Evolutionary conservation across 2,888 invertebrate genomes (phyloP).

Genomic region (Caenorhabditis parvicauda): DNA sequence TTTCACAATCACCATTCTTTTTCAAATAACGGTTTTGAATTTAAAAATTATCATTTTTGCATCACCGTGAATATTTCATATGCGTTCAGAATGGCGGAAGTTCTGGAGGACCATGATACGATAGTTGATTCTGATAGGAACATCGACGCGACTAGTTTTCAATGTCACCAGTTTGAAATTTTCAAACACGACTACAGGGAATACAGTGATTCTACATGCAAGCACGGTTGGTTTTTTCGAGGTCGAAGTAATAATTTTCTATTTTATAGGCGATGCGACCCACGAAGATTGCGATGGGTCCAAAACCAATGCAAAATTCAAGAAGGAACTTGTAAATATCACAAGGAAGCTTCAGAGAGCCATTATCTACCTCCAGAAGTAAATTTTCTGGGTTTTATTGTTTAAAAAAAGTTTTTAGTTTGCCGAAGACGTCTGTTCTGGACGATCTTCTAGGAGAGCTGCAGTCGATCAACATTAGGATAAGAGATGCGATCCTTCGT

Average conservation of each 20-base stretch:
- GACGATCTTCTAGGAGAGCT: constrained; percentile 4
- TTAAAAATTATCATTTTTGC: background rate
- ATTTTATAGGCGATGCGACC: background rate
- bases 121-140: constrained; percentile 13
- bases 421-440: background rate
- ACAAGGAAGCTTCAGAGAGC: constrained; percentile 32
- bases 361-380: constrained; percentile 13
- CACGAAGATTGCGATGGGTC: constrained; percentile 1
- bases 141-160: constrained; percentile 17
- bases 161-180: constrained; percentile 28
- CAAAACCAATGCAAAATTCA: constrained; percentile 7
- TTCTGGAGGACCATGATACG: constrained; percentile 19
- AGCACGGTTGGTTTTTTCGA: too few species aligned
- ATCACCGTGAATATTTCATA: background rate
- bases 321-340: constrained; percentile 34
- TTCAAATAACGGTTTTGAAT: background rate
- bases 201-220: constrained; percentile 16
- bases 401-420: constrained; percentile 3
- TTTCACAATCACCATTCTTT: background rate
- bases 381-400: background rate
- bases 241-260: constrained; percentile 1
- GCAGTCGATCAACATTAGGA: constrained; percentile 7
- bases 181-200: constrained; percentile 41
- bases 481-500: constrained; percentile 12
- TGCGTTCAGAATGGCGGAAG: constrained; percentile 29